phyloP scores from a whole-genome alignment of 2,113 vertebrate genomes.

The Anolis carolinensis region DNA sequence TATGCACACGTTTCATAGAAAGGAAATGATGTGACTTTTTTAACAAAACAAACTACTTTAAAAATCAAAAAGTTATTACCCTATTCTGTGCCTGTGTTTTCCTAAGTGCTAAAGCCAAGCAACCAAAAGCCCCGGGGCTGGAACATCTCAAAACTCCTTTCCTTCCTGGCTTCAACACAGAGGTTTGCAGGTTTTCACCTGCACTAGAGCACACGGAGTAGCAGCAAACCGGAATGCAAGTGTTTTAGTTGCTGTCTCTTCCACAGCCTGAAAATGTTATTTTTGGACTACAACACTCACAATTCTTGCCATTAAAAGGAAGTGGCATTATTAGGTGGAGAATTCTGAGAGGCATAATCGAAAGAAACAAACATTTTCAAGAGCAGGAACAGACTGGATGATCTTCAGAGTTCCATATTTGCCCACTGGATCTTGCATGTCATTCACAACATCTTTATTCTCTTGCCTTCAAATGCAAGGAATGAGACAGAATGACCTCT shows the following conservation, averaged over 20 bases:
- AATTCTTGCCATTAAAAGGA: too few relatives aligned
- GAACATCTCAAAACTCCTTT: neutral
- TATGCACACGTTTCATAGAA: conserved; percentile 48
- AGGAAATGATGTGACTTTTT: conserved; percentile 19
- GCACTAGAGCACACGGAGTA: neutral
- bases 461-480: neutral
- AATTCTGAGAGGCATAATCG: neutral
- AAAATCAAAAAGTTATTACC: conserved; percentile 34
- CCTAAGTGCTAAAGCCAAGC: neutral
- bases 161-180: neutral
- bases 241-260: neutral
- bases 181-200: neutral
- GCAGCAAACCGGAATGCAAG: neutral
- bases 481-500: neutral
- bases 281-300: neutral
- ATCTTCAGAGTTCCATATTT: too few relatives aligned
- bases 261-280: neutral
- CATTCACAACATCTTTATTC: neutral
- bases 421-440: neutral
- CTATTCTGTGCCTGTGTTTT: neutral
- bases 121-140: neutral
- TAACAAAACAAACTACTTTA: conserved; percentile 36
- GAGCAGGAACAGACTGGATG: too few relatives aligned
- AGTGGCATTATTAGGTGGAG: too few relatives aligned
- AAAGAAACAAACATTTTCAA: neutral